Base-by-base conservation (phyloP, 2,113 vertebrate species). In the Polyodon spathula region DNA sequence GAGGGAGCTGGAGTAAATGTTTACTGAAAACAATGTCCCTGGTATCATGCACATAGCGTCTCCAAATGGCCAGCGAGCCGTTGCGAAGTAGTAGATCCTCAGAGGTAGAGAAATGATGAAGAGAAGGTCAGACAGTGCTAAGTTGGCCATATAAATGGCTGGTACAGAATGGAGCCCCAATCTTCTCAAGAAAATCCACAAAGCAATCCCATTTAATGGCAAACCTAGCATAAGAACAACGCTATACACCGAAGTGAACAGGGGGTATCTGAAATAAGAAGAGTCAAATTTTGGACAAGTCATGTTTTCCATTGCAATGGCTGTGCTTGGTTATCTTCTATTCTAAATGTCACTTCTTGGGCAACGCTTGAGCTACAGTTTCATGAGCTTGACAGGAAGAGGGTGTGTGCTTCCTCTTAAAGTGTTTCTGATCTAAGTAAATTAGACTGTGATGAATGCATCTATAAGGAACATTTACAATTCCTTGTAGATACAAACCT, bases 81-180 rank as follows among this genome's bases (percentile, higher is more conserved):
- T 70, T 55, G 60, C 43, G 5, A 66, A 73, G 54, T 73, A 73
- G 17, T 53, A 8, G 16, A 73, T 66, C n/a, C 71, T 61, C 27
- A 73, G 52, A 11, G 71, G 71, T 46, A 73, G 38, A 15, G 71
- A 68, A 8, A 68, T 57, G 1, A 59, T 62, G 51, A 73, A 73
- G 46, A 68, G 58, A 7, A 73, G 63, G 43, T 71, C 71, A 6
- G 68, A 68, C 37, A 73, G 12, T 1, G 59, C 68, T 42, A 71
- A 59, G 55, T 71, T 71, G 48, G 71, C 48, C 68, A 73, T 67
- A 63, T 70, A 70, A n/a, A 73, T 63, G 37, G 59, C 60, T 0
- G 68, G 59, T 7, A 61, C 65, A 2, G 71, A 65, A 51, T 59
- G 64, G 37, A 65, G 60, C 39, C 63, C 53, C 12, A 62, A 42